Base-by-base conservation (phyloP, 1,140 invertebrate genomes). In the Cyrtorhinus lividipennis region DNA sequence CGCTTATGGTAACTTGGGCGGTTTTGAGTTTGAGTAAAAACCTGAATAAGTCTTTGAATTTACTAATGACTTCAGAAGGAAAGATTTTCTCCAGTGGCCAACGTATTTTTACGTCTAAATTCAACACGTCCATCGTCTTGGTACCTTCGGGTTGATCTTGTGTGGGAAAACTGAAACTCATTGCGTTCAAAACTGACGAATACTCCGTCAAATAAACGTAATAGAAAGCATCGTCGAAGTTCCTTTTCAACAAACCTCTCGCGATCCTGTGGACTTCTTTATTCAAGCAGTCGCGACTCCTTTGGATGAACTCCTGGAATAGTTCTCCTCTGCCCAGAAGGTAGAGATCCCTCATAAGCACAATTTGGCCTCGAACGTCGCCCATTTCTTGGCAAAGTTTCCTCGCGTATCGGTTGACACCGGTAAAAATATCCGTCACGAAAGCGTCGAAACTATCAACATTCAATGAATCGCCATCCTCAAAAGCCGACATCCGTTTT, bases 141-240 rank as follows among this genome's bases (percentile, higher is more conserved):
- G 26, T 22, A 1, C 46, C 61, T n/a, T 22, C 24, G n/a, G 23
- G 24, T 1, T 24, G 12, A 8, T 53, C 48, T 56, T 27, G 24
- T 2, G 12, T 23, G 0, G 61, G 61, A 10, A 62, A 24, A 5
- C 13, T 23, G 44, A 62, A 62, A 56, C 24, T 25, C 18, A 62
- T 25, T 8, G 23, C 2, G 24, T 62, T 24, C 15, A 25, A 10
- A 1, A 62, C 1, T 13, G 48, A 23, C 18, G 61, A 62, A 25
- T 53, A 13, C 22, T 62, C 46, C 1, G 45, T 62, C n/a, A 62
- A 56, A 62, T 62, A 62, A 24, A 62, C 61, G 24, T 53, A 53
- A 30, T 62, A 62, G 22, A 62, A 53, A n/a, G 61, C 61, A n/a
- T 62, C 61, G 12, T 20, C 48, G 2, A 62, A 62, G 20, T 12